Evolutionary conservation across 37 sponge, comb jelly and placozoan species (phyloP).

Genomic region (Petrosia ficiformis): DNA sequence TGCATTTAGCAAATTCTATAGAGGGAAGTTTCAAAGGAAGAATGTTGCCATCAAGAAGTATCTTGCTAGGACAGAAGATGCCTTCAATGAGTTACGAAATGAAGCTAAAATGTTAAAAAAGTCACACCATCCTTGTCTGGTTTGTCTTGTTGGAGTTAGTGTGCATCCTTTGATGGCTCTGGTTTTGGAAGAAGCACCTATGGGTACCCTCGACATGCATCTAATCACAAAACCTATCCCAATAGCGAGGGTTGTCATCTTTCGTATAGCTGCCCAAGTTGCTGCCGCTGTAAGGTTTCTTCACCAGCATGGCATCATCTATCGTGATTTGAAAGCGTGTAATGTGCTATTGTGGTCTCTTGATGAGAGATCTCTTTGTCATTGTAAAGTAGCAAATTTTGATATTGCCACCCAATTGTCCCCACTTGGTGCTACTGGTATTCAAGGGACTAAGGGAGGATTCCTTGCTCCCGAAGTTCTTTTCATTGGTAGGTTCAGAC

Average conservation of each 20-base stretch:
- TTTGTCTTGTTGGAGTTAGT: constrained; percentile 49
- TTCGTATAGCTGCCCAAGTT: constrained; percentile 76
- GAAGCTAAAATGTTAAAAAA: constrained; percentile 38
- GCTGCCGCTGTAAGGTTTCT: constrained; percentile 80
- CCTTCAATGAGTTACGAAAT: constrained; percentile 25
- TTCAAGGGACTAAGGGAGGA: constrained; percentile 87
- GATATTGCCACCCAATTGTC: constrained; percentile 65
- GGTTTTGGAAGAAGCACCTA: constrained; percentile 89
- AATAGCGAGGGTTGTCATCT: constrained; percentile 62
- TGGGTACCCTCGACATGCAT: constrained; percentile 64
- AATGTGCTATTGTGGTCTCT: constrained; percentile 93
- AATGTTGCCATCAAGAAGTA: constrained; percentile 46
- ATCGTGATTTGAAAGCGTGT: constrained; percentile 83
- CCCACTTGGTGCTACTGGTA: constrained; percentile 65
- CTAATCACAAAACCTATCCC: constrained; percentile 55
- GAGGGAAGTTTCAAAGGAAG: constrained; percentile 20
- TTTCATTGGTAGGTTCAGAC: constrained; percentile 59
- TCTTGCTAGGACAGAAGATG: constrained; percentile 73
- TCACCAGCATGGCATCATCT: constrained; percentile 76
- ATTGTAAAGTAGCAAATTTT: constrained; percentile 88
- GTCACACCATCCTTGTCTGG: constrained; percentile 46
- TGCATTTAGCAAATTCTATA: constrained; percentile 38
- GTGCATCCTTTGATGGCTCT: constrained; percentile 58
- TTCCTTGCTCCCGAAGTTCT: constrained; percentile 92
- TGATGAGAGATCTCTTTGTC: constrained; percentile 62